These are phyloP conservation scores for Amia ocellicauda DNA, from an alignment of 2,113 vertebrate species.

Conservation along the genomic window DNA sequence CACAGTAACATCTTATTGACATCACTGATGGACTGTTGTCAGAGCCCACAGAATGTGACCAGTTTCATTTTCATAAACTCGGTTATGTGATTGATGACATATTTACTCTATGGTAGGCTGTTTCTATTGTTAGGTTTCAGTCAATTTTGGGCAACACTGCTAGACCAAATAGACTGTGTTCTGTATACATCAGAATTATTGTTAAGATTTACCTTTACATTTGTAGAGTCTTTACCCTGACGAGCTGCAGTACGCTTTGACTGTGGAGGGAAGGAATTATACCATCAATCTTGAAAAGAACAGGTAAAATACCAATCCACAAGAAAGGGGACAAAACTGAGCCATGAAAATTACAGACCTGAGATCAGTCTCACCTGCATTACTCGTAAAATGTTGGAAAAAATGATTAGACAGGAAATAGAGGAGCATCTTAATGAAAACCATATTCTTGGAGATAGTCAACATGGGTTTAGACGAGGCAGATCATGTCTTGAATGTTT, in stretches of 20 bases:
- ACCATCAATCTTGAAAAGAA: constrained; percentile 67
- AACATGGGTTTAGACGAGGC: too few species aligned
- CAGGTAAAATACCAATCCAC: constrained; percentile 47
- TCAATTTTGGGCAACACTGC: neutral
- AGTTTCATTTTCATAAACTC: too few species aligned
- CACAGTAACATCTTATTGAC: neutral
- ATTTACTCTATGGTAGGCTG: too few species aligned
- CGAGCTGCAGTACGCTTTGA: constrained; percentile 54
- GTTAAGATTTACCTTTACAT: constrained; percentile 16
- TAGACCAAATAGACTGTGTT: neutral
- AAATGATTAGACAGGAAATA: too few species aligned
- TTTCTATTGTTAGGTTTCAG: neutral
- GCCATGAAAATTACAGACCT: too few species aligned
- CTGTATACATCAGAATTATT: constrained; percentile 3
- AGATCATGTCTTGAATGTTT: too few species aligned
- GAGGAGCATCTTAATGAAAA: too few species aligned
- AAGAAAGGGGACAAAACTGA: neutral
- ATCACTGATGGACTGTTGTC: neutral
- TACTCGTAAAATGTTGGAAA: too few species aligned
- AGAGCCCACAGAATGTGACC: too few species aligned
- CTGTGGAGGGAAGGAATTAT: constrained; percentile 50
- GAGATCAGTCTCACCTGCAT: too few species aligned
- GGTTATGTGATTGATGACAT: neutral
- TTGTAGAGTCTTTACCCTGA: constrained; percentile 55
- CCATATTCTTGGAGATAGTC: too few species aligned